Base-by-base conservation (phyloP, 2,888 invertebrate species). In the Harpalus rubripes region DNA sequence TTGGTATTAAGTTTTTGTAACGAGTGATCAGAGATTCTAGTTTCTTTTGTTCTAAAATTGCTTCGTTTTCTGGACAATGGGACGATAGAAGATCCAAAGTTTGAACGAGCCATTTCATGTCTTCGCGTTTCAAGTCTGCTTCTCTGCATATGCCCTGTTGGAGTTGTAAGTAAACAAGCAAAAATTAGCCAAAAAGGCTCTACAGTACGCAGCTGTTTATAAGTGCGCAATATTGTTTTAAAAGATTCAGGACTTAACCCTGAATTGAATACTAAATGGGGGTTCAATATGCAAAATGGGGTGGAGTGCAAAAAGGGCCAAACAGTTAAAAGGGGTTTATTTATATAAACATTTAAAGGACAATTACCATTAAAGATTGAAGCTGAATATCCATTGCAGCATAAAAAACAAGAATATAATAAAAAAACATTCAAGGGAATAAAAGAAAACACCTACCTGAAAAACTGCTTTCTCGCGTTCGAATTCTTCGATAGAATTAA, bases 51-150 rank as follows among this genome's bases (percentile, higher is more conserved):
- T 98, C 98, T 32, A 93, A 92, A 86, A 95, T 92, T 0, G 96
- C 96, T 91, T 97, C 96, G 68, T 93, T 93, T 88, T 97, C 96
- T 10, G 96, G 94, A 87, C 96, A 95, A 89, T 96, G 96, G 85
- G 96, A 95, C 18, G 96, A 94, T 85, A 99, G 93, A 88, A 95
- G 95, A 89, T 98, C 98, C 80, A 98, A 92, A 12, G 96, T 97
- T 91, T 98, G 97, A 0, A 98, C 97, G 83, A 99, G 92, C 97
- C 98, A 98, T 90, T 98, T 98, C 96, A 98, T 98, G 88, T 98
- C 97, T 90, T 98, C 98, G 32, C 97, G 94, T 90, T 97, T 96
- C 85, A 94, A 94, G 90, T 98, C 98, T 52, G 98, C 97, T 92
- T 98, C 97, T 86, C 95, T 95, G 90, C 98, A 98, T 88, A 98